Evolutionary conservation across 2,888 invertebrate species (phyloP), one percentile per base, ranked within the genome.

Genomic region (Venusia cambrica): DNA sequence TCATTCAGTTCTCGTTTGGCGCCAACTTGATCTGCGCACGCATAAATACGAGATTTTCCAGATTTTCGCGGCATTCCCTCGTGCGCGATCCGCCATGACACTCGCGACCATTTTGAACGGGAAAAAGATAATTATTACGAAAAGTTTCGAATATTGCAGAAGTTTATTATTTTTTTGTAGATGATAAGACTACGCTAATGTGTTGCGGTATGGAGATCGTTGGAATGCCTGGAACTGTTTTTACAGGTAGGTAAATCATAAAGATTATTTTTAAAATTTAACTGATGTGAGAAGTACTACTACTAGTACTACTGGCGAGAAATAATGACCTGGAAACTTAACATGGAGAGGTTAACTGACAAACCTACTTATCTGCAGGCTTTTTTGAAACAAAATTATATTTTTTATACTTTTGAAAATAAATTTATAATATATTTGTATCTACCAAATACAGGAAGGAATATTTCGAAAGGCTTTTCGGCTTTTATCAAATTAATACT

Each of bases 1-100:
- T 35, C 39, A 40, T 39, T 44, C 38, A 44, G 3, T 8, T 21
- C 17, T 28, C 27, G 6, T 21, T 43, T 43, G 47, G 40, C 43
- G 47, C 38, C 37, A 40, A 50, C 36, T 12, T 33, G 24, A 15
- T 24, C 36, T 51, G 28, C 50, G 47, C 47, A 30, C 37, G 54
- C 70, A 74, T 77, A 74, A 66, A 76, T 70, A 71, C 39, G 29
- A 34, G 47, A 45, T 49, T 56, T 57, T 52, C 48, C 41, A 43
- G 28, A 26, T 50, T 67, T 76, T 72, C 71, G 61, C 69, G 74
- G 68, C 76, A 80, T 72, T 78, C 64, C 46, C 54, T 53, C 57
- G 55, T 35, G 53, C 51, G 50, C 29, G 53, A 49, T 49, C 66
- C 50, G 58, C 53, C 55, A 56, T 63, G 59, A 44, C 48, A 44